Conservation (phyloP, 2,113 vertebrate species). For the Agapornis roseicollis region DNA sequence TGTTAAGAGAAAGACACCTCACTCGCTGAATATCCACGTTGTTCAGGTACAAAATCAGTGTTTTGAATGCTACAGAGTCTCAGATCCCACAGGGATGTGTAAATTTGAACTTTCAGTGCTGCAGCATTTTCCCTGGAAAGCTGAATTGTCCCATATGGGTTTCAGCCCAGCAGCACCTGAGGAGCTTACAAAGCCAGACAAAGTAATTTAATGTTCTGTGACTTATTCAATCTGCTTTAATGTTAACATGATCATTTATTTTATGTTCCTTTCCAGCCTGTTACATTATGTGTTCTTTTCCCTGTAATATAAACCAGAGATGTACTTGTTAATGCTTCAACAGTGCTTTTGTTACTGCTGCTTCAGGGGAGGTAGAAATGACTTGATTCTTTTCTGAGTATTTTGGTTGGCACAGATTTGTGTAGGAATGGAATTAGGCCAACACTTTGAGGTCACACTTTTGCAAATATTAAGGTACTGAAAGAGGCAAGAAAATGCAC, state of each 20-base stretch:
- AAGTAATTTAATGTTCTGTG: conserved; percentile 57
- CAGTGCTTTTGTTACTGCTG: not conserved
- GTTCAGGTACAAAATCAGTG: not conserved
- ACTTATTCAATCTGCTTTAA: conserved; percentile 55
- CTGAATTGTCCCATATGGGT: not conserved
- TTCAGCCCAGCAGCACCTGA: not conserved
- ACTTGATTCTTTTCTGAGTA: not conserved
- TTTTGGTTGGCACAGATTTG: not conserved
- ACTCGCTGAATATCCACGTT: not conserved
- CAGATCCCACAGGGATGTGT: not conserved
- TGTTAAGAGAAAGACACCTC: not conserved
- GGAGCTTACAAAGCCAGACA: not conserved
- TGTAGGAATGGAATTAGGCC: not conserved
- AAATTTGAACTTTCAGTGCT: not conserved
- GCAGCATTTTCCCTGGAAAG: not conserved
- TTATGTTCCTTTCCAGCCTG: conserved; percentile 36
- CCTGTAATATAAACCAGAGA: not conserved
- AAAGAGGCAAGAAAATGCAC: rapidly evolving
- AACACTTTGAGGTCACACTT: not conserved
- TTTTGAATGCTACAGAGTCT: not conserved
- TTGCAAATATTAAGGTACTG: not conserved
- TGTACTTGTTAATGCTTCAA: not conserved
- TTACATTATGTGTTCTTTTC: not conserved
- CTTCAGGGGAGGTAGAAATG: not conserved
- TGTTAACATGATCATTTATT: conserved; percentile 38